Conservation (phyloP, 64 coral and sea anemone genomes). For the Anthopleura sola region DNA sequence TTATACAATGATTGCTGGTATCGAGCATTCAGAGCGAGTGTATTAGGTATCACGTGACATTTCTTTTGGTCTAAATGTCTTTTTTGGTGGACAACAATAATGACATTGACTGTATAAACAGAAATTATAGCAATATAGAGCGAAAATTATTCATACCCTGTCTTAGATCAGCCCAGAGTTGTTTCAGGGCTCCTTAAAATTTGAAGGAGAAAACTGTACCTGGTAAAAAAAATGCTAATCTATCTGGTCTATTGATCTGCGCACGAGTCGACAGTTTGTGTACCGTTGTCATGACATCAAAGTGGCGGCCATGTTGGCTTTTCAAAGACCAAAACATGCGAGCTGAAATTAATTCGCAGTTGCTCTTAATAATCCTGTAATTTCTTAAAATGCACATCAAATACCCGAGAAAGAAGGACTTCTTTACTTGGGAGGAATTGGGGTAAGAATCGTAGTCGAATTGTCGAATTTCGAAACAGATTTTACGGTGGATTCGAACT, state of each 20-base stretch:
- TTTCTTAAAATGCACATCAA: slow-evolving; percentile 71
- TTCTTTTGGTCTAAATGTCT: too few relatives aligned
- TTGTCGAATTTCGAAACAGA: neutral
- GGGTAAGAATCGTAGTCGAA: slow-evolving; percentile 36
- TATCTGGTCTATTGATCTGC: neutral
- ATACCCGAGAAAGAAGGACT: slow-evolving; percentile 71
- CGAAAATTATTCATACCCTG: too few relatives aligned
- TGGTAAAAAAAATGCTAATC: too few relatives aligned
- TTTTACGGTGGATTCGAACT: neutral
- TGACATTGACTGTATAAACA: too few relatives aligned
- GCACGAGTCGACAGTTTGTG: neutral
- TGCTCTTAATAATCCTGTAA: slow-evolving; percentile 9
- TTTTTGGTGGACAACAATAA: too few relatives aligned
- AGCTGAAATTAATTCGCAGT: neutral
- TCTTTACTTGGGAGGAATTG: slow-evolving; percentile 84
- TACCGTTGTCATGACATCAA: neutral
- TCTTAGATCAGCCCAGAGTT: too few relatives aligned
- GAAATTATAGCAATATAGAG: too few relatives aligned
- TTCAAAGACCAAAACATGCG: neutral
- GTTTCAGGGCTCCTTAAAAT: too few relatives aligned
- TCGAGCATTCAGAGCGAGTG: too few relatives aligned
- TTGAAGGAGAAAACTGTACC: too few relatives aligned
- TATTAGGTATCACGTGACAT: too few relatives aligned
- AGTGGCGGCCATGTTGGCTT: neutral
- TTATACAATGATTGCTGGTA: too few relatives aligned